Percentiles rank a stretch among this genome's conserved stretches.
Evolutionary conservation across 2,888 invertebrate genomes (phyloP).

Genomic region (Hydriomena furcata): DNA sequence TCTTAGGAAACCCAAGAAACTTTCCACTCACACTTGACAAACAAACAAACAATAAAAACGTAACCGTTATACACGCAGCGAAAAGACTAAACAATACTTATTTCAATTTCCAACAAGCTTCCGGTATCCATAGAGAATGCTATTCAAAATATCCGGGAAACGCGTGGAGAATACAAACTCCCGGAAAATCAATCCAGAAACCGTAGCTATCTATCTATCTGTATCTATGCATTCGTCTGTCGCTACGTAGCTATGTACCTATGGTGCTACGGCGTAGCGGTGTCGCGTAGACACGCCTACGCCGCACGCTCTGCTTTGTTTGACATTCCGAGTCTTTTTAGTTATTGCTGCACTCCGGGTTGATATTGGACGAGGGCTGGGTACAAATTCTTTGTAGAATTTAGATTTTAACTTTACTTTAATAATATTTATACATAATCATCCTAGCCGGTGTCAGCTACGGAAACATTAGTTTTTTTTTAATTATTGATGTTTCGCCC

Average conservation of each 20-base stretch:
- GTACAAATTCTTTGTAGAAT: no score
- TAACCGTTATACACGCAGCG: slow-evolving; percentile 18
- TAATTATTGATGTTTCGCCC: no score
- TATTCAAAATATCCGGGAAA: slow-evolving; percentile 46
- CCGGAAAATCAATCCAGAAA: slow-evolving; percentile 55
- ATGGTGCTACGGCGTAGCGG: neutral
- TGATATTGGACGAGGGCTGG: no score
- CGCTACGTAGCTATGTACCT: slow-evolving; percentile 3
- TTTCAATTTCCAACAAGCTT: slow-evolving; percentile 41
- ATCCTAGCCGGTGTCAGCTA: no score
- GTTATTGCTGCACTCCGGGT: no score
- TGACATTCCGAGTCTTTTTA: slow-evolving; percentile 14
- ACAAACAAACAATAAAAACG: slow-evolving; percentile 22
- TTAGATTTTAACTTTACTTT: no score
- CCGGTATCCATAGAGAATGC: slow-evolving; percentile 38
- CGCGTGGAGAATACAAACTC: slow-evolving; percentile 49
- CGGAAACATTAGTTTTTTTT: no score
- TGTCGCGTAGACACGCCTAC: slow-evolving; percentile 60
- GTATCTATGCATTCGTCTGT: slow-evolving; percentile 11
- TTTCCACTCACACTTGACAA: slow-evolving; percentile 11
- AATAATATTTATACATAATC: no score
- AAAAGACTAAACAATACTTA: slow-evolving; percentile 37
- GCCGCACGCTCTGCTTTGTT: slow-evolving; percentile 29
- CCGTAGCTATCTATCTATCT: slow-evolving; percentile 13
- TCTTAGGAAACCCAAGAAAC: no score